Evolutionary conservation across 2,888 invertebrate species (phyloP), one percentile per base, ranked within the genome.

Genomic region (Melipona bicolor): DNA sequence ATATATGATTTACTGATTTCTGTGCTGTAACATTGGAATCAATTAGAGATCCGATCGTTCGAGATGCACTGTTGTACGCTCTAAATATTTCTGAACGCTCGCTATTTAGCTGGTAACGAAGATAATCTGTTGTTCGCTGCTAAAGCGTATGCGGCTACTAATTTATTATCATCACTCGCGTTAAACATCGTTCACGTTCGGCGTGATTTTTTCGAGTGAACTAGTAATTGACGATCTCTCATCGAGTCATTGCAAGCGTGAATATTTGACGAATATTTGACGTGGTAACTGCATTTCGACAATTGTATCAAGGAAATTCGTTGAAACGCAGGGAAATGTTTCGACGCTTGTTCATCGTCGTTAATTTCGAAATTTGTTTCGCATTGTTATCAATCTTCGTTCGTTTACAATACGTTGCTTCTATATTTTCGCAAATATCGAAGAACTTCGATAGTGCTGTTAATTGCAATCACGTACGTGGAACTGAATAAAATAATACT

Each of bases 81-180:
- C 52, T 62, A 32, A 79, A 75, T 75, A 75, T 75, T 79, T 24
- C 54, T 54, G 36, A 43, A 61, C 21, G 50, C 4, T 72, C 15
- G 24, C 24, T 52, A 50, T 56, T 61, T 74, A 74, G 27, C n/a
- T 43, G 36, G 21, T 56, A 77, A 52, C 73, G 9, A 74, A 61
- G 17, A 43, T 79, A 56, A 50, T 67, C 61, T 52, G 17, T 68
- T 52, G 54, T 61, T 61, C 61, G 17, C 13, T 49, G 15, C 64
- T 36, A 59, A 59, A 59, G 17, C n/a, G 5, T 19, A 19, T 19
- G 49, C 43, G 54, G n/a, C 54, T 49, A 49, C 19, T 75, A 69
- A 67, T 61, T 79, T 61, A 68, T 68, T 62, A 43, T 74, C 69
- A 67, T 52, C 59, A 13, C 27, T 77, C 64, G 21, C 49, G 50